A percentile compares a stretch with the other conserved stretches of the same genome.
Conservation (phyloP, 2,113 vertebrate species). For the Corydoras sp. region DNA sequence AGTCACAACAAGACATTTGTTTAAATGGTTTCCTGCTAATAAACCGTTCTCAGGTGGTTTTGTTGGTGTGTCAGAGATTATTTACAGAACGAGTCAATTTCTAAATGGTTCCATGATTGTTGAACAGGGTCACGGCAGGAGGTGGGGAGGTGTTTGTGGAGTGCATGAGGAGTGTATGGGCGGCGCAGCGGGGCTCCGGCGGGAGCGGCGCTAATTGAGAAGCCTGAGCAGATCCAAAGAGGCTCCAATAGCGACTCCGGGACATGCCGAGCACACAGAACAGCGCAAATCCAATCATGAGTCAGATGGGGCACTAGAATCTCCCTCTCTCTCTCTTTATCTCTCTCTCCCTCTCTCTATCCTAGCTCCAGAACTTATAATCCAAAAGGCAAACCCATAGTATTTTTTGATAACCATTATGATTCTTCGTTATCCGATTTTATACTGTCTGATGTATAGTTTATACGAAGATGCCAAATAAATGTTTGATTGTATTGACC, state of each 20-base stretch:
- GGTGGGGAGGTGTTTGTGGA: conserved; percentile 36
- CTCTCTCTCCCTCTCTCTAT: conserved; percentile 23
- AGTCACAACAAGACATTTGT: conserved; percentile 63
- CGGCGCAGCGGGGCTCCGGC: conserved; percentile 49
- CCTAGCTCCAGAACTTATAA: not conserved
- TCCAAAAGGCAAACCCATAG: no score
- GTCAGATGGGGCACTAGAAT: conserved; percentile 37
- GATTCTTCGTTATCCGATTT: no score
- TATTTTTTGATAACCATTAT: no score
- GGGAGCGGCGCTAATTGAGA: conserved; percentile 54
- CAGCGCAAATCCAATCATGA: conserved; percentile 30
- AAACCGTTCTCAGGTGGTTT: conserved; percentile 65
- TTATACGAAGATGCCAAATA: no score
- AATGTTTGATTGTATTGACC: no score
- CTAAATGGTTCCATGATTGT: conserved; percentile 53
- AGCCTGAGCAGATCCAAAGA: conserved; percentile 44
- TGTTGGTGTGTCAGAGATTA: conserved; percentile 67
- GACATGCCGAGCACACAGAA: conserved; percentile 16
- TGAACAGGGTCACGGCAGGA: conserved; percentile 58
- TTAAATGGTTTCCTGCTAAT: conserved; percentile 66
- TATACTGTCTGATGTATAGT: no score
- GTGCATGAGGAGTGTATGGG: conserved; percentile 44
- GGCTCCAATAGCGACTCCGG: conserved; percentile 35
- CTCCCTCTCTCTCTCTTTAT: conserved; percentile 17
- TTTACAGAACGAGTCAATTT: conserved; percentile 64